Base-by-base conservation (phyloP, 2,888 invertebrate genomes). In the Eumacrocentrus americanus region DNA sequence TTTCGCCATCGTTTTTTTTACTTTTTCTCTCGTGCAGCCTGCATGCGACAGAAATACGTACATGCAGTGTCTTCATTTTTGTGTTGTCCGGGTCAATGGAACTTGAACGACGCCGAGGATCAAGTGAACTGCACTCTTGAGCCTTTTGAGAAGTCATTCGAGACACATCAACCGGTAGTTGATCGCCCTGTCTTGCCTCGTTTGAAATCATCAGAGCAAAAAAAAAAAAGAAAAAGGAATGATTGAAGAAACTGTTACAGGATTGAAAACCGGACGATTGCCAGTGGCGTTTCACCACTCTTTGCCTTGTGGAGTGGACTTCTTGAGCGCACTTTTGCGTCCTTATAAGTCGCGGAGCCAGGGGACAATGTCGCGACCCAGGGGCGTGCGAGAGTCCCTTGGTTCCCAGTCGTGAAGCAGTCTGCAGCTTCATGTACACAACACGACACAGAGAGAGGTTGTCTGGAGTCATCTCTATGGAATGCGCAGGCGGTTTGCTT, bases 401-500 rank as follows among this genome's bases (percentile, higher is more conserved):
- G 18, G 42, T 20, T 44, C 54, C 54, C 40, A 42, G 42, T 40
- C 37, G 12, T 34, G 34, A 50, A 35, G 35, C 34, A 11, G n/a
- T 20, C 11, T 29, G 48, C 48, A 29, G 48, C 18, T 25, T 48
- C 48, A 25, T 48, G 2, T 16, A 48, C 11, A 16, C 7, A 46
- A 20, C 22, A 44, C 29, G 14, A 14, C 9, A 12, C 12, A 61
- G 61, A 58, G 56, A 57, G 16, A 47, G 29, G 58, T 56, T 58
- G 65, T 58, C 63, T 34, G 65, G 68, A 75, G 73, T 76, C 76
- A 76, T 75, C 75, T 63, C 74, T 69, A 70, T 74, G 76, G 76
- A 76, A 76, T 76, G 76, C 64, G 70, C 70, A 71, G 67, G 74
- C 73, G 74, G 74, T 74, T 67, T 53, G 57, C 29, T 65, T 74